Evolutionary conservation across 1,140 invertebrate species (phyloP).

Genomic region (Gryon sp.): DNA sequence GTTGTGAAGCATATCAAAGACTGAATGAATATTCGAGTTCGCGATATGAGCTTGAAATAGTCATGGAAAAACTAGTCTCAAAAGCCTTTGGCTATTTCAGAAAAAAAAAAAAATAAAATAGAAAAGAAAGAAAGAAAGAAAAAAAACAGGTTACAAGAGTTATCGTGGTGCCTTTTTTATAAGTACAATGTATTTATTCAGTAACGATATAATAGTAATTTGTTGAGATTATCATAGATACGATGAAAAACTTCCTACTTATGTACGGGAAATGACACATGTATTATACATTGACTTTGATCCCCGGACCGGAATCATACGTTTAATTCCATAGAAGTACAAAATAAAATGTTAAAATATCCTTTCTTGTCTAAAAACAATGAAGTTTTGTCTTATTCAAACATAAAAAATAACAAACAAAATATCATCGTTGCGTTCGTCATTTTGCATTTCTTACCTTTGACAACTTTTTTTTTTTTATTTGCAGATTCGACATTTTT

Average conservation of each 20-base stretch:
- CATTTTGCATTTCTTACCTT: conserved; percentile 63
- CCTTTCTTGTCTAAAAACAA: conserved; percentile 8
- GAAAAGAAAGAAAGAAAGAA: no score
- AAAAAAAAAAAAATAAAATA: no score
- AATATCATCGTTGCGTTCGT: conserved; percentile 39
- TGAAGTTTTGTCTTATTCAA: conserved; percentile 21
- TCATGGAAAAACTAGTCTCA: conserved; percentile 78
- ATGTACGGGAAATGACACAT: conserved; percentile 33
- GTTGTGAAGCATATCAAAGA: conserved; percentile 76
- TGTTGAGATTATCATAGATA: conserved; percentile 42
- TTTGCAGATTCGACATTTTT: conserved; percentile 75
- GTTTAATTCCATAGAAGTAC: conserved; percentile 42
- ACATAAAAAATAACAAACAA: no score
- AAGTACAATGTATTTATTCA: conserved; percentile 66
- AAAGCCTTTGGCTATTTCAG: conserved; percentile 72
- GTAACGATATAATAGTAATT: conserved; percentile 48
- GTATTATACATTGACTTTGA: conserved; percentile 40
- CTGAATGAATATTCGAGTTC: conserved; percentile 72
- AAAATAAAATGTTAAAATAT: conserved; percentile 40
- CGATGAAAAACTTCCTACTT: no score
- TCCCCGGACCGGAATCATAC: conserved; percentile 26
- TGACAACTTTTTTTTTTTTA: conserved; percentile 74
- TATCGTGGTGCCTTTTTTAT: conserved; percentile 75
- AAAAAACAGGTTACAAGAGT: conserved; percentile 71
- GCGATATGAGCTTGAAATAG: conserved; percentile 73